Evolutionary conservation across 2,888 invertebrate species (phyloP), one percentile per base, ranked within the genome.

Genomic region (Crossocerus cetratus): DNA sequence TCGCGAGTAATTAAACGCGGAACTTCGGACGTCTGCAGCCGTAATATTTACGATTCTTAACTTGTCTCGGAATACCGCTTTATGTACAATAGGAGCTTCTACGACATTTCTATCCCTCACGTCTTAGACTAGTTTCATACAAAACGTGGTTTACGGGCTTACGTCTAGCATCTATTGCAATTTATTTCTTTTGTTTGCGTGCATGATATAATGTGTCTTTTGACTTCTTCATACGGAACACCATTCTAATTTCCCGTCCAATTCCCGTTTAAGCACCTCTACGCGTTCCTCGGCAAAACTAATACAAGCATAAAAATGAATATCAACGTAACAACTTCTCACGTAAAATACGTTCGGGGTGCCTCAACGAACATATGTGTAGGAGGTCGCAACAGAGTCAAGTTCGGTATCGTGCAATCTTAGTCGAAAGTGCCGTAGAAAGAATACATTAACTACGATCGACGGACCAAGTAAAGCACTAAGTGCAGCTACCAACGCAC

Each of bases 71-170:
- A 72, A 59, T 65, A 71, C 55, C 61, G 65, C 74, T 59, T 49
- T 77, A 71, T 79, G 44, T 70, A 76, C 74, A 76, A 54, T 55
- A 71, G 56, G 60, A 71, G 23, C 43, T 60, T 67, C 64, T 69
- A 74, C 49, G 72, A 69, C 66, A 70, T 60, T 66, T 72, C 75
- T 71, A 69, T 69, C 63, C 73, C 59, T 72, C 70, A 67, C 64
- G 45, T 64, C 81, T 85, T 84, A 84, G 80, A 85, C 85, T 85
- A 86, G 82, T 84, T 82, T 82, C 83, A 83, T 86, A 86, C 74
- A 86, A 86, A 83, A 83, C 74, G 69, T 53, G 68, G 72, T 72
- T 49, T 49, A 49, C 16, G 65, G 72, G 76, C 62, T 77, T 77
- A 72, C 58, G 61, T 55, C 75, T 79, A 77, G 72, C 56, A 53